Evolutionary conservation across 2,113 vertebrate genomes (phyloP).

Genomic region (Athene noctua): DNA sequence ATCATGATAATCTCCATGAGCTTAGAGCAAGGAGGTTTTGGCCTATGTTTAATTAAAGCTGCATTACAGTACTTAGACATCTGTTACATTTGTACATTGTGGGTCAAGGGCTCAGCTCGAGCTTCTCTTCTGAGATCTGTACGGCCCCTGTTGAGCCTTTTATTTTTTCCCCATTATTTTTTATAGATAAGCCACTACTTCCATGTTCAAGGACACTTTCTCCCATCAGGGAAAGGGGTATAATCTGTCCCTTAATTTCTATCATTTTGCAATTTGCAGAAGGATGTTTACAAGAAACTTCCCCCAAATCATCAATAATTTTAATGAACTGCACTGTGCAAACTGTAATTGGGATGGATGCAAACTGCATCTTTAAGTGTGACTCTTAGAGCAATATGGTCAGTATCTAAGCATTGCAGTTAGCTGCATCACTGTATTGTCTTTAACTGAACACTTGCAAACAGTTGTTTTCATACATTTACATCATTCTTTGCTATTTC

Average conservation of each 20-base stretch:
- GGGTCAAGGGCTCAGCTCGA: not conserved
- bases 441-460: not conserved
- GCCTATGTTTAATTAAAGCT: conserved; percentile 68
- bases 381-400: not conserved
- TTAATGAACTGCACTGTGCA: not conserved
- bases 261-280: conserved; percentile 45
- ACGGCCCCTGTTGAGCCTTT: not conserved
- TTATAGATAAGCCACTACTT: not conserved
- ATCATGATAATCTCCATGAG: conserved; percentile 10
- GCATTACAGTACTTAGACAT: conserved; percentile 44
- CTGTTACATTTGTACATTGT: conserved; percentile 55
- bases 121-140: not conserved
- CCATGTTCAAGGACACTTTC: not conserved
- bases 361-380: not conserved
- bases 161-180: not conserved
- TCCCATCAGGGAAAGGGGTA: not conserved
- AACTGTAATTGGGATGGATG: not conserved
- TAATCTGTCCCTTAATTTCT: not conserved
- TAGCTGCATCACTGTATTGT: not conserved
- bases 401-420: not conserved
- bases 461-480: not conserved
- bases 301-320: conserved; percentile 1
- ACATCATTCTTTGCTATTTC: not conserved
- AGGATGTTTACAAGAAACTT: not conserved
- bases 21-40: conserved; percentile 20